Evolutionary conservation across 1,140 invertebrate genomes (phyloP).

Genomic region (Drosophila repleta): DNA sequence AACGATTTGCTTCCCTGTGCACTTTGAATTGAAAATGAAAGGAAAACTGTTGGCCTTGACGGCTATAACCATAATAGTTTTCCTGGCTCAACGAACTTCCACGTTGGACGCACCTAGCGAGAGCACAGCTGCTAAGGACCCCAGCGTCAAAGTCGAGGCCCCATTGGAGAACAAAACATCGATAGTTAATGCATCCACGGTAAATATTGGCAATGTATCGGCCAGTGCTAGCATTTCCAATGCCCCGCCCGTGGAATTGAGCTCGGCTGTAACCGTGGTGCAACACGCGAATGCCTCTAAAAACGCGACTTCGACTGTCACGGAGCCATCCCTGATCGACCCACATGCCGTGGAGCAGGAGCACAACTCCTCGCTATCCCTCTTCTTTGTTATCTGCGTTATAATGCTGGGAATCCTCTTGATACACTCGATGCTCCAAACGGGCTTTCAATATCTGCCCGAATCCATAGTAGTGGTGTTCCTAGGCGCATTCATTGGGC

Average conservation of each 20-base stretch:
- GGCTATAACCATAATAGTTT: constrained; percentile 17
- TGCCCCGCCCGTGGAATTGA: neutral
- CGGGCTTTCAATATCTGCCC: constrained; percentile 97
- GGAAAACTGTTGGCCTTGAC: constrained; percentile 1
- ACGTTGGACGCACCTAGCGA: constrained; percentile 3
- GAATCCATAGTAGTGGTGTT: constrained; percentile 99
- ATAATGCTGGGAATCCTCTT: constrained; percentile 96
- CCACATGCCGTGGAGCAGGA: constrained; percentile 97
- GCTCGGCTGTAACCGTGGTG: neutral
- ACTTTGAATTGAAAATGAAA: constrained; percentile 17
- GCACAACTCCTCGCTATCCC: constrained; percentile 97
- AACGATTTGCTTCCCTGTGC: neutral
- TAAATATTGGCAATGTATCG: constrained; percentile 8
- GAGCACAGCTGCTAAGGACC: neutral
- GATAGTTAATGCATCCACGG: neutral
- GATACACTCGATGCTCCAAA: constrained; percentile 97
- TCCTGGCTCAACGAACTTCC: neutral
- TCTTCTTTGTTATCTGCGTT: constrained; percentile 97
- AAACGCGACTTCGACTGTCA: constrained; percentile 51
- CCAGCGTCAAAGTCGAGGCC: neutral
- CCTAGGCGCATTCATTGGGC: constrained; percentile 95
- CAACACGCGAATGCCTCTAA: constrained; percentile 18
- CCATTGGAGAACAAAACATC: constrained; percentile 1
- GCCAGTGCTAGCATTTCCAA: neutral
- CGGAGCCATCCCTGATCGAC: constrained; percentile 84